Conservation (phyloP, 1,140 invertebrate genomes). For the Capitella teleta region DNA sequence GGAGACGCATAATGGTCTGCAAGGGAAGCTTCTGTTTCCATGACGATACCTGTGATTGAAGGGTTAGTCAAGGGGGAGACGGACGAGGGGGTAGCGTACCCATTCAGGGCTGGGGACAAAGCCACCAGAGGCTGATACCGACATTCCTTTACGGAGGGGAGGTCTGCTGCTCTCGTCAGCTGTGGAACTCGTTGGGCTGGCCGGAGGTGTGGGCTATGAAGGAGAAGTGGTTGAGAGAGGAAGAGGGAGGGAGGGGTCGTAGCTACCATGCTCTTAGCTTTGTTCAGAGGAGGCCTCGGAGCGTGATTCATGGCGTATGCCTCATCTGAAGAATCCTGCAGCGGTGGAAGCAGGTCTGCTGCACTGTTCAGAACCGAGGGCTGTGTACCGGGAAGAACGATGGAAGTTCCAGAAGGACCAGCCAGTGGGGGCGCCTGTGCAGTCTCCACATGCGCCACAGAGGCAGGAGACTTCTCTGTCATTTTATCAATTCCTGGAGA, state of each 20-base stretch:
- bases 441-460: slow-evolving; percentile 24
- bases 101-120: slow-evolving; percentile 86
- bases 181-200: slow-evolving; percentile 5
- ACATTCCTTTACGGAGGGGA: slow-evolving; percentile 10
- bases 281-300: no score
- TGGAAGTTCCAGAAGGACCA: slow-evolving; percentile 19
- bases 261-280: no score
- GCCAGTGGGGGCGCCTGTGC: slow-evolving; percentile 28
- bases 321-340: no score
- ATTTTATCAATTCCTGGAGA: slow-evolving; percentile 72
- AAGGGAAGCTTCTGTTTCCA: slow-evolving; percentile 96
- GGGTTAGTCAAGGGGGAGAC: no score
- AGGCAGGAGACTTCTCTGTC: slow-evolving; percentile 61
- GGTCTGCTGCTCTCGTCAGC: slow-evolving; percentile 7
- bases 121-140: slow-evolving; percentile 14
- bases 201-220: slow-evolving; percentile 17
- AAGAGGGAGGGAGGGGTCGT: no score
- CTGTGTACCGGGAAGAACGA: slow-evolving; percentile 20
- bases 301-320: no score
- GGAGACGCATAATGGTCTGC: slow-evolving; percentile 95
- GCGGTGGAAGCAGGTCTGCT: no score
- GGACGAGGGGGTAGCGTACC: no score
- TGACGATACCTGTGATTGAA: slow-evolving; percentile 55
- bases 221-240: no score
- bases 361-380: neutral